Base-by-base conservation (phyloP, 2,113 vertebrate genomes). In the Leucopternis melanops region DNA sequence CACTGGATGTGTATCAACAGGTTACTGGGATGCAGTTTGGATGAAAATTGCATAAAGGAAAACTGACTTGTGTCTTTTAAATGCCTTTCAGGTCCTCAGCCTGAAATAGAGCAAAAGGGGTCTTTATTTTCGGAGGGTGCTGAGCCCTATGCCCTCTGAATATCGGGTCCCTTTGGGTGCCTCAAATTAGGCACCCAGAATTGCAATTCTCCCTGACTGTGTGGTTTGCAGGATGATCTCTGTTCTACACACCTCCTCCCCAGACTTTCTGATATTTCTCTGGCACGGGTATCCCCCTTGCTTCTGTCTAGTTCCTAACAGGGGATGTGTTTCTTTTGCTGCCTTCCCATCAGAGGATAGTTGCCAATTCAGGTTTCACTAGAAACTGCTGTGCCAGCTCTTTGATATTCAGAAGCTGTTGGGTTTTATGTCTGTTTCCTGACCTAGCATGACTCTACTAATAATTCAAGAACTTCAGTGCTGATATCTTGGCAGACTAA, bases 341-440 rank as follows among this genome's bases (percentile, higher is more conserved):
- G 74, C 73, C 62, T 94, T 80, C 61, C 42, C 63, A 47, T 57
- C 47, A 57, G 62, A 45, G 42, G 74, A 70, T 52, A 22, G 36
- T 34, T 95, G 89, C 95, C 91, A 92, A 5, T 85, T 91, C 88
- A 91, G 78, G 45, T 94, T 94, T 87, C 78, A 29, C 49, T 45
- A 26, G 74, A 59, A 87, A 82, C 16, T 9, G 7, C 89, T 54
- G 45, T 80, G 92, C 89, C 92, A 88, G 78, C 84, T 92, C 67
- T 93, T 96, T 96, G 91, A 82, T 95, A 86, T 77, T 88, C 86
- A 90, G 65, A 66, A 88, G 58, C 61, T 45, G 58, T 13, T 70
- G 84, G 66, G 66, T 69, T 94, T 96, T 81, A n/a, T 92, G 91
- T 54, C 92, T 95, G 67, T 92, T 94, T 83, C 89, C 91, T 94